Evolutionary conservation across 2,113 vertebrate genomes (phyloP).

Genomic region (Cricetomys ansorgei): DNA sequence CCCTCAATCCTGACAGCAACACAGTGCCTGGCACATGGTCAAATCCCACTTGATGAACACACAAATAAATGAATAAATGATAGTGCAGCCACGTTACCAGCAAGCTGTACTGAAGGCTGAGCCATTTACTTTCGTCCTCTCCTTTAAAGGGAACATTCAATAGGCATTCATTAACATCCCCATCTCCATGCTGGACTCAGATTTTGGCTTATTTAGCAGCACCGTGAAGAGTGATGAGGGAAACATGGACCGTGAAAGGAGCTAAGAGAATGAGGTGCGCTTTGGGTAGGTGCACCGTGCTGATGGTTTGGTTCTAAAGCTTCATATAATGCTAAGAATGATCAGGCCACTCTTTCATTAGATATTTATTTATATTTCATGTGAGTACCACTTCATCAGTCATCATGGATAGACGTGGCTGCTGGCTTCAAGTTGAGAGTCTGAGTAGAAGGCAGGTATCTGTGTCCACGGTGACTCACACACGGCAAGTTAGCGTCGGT

Average conservation of each 20-base stretch:
- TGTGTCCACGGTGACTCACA: not conserved
- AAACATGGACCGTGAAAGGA: not conserved
- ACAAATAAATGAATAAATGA: conserved; percentile 32
- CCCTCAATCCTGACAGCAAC: not conserved
- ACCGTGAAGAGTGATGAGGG: not conserved
- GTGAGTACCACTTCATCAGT: not conserved
- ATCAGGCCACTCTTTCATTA: conserved; percentile 34
- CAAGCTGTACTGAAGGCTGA: conserved; percentile 14
- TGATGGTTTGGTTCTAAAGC: conserved; percentile 33
- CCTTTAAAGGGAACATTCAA: not conserved
- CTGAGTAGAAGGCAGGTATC: not conserved
- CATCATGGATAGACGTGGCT: not conserved
- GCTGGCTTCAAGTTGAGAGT: not conserved
- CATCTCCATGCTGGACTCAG: not conserved
- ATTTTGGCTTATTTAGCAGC: not conserved
- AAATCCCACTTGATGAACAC: conserved; percentile 49
- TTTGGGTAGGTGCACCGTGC: not conserved
- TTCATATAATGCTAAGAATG: not conserved
- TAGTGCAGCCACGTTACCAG: conserved; percentile 23
- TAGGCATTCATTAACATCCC: not conserved
- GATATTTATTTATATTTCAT: conserved; percentile 43
- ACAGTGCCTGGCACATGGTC: conserved; percentile 6
- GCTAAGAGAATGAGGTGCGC: not conserved
- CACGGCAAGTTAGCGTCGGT: not conserved
- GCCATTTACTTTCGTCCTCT: conserved; percentile 25